Evolutionary conservation across 2,113 vertebrate species (phyloP).

Genomic region (Edolisoma coerulescens): DNA sequence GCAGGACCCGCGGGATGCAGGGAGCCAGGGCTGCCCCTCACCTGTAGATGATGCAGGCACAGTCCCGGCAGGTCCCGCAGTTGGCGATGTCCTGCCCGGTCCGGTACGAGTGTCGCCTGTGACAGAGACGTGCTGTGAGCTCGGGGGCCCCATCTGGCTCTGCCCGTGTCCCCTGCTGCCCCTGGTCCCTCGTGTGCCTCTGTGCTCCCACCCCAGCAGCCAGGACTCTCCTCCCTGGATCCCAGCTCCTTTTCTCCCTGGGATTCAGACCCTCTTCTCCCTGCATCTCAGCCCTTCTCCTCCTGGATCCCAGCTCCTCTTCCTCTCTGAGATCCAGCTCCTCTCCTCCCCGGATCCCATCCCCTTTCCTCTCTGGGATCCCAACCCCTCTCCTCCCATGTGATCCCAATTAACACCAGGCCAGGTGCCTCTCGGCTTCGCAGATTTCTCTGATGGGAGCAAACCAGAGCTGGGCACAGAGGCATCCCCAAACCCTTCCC

Average conservation of each 20-base stretch:
- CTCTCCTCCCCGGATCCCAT: background rate
- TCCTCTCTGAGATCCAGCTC: background rate
- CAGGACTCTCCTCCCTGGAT: background rate
- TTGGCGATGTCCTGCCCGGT: constrained; percentile 87
- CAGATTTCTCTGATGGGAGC: background rate
- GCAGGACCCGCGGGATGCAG: fast-evolving
- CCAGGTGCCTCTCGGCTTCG: fast-evolving
- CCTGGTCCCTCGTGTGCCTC: background rate
- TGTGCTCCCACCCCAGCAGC: background rate
- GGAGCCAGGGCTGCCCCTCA: constrained; percentile 29
- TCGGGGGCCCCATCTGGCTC: fast-evolving
- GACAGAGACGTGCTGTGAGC: background rate
- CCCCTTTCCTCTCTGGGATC: background rate
- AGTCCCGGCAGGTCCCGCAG: constrained; percentile 88
- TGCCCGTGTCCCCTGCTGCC: background rate
- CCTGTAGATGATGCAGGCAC: constrained; percentile 90
- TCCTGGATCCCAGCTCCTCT: background rate
- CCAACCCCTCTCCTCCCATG: background rate
- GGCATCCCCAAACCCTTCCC: background rate
- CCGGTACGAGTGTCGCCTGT: constrained; percentile 82
- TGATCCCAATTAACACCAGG: background rate
- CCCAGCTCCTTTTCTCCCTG: background rate
- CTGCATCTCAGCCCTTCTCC: background rate
- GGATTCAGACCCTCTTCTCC: background rate
- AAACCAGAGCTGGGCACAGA: background rate